Base-by-base conservation (phyloP, 2,888 invertebrate genomes). In the Leistus spinibarbis region DNA sequence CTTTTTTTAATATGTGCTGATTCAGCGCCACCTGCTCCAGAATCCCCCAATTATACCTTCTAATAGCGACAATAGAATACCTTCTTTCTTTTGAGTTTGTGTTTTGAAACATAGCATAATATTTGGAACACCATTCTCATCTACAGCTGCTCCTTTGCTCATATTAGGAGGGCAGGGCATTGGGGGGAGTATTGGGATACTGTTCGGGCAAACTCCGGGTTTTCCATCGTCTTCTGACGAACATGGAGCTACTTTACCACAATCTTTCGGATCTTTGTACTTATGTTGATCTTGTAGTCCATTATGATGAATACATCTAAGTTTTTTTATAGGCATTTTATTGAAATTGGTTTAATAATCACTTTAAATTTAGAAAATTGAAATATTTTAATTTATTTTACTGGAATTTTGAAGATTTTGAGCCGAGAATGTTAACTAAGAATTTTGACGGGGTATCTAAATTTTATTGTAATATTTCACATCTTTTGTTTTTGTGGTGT, bases 371-470 rank as follows among this genome's bases (percentile, higher is more conserved):
- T 69, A n/a, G 60, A 68, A 54, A 16, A n/a, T 27, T 27, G 3
- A 68, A 22, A 56, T 7, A 56, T 20, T 22, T 63, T 19, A 63
- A 20, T 1, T 63, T 20, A 63, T 22, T 20, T 63, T 9, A 57
- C 56, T 22, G 20, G 23, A 68, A 69, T 69, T 69, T 60, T 69
- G 69, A 69, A 24, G 20, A 69, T 69, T 5, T 17, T 16, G 27
- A 13, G 7, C 16, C 24, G 13, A 60, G 17, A 60, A 23, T 53
- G 19, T 24, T 60, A n/a, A 69, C 69, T 69, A 40, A 19, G 40
- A 69, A 69, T 69, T 69, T 69, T 69, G 69, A 69, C 57, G 60
- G 24, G 54, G 54, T 13, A 40, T 40, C 40, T 40, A 40, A 40
- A 40, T 40, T 10, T 40, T 40, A n/a, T n/a, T n/a, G n/a, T n/a